phyloP scores from a whole-genome alignment of 2,113 vertebrate genomes.

The Irena cyanogastra region DNA sequence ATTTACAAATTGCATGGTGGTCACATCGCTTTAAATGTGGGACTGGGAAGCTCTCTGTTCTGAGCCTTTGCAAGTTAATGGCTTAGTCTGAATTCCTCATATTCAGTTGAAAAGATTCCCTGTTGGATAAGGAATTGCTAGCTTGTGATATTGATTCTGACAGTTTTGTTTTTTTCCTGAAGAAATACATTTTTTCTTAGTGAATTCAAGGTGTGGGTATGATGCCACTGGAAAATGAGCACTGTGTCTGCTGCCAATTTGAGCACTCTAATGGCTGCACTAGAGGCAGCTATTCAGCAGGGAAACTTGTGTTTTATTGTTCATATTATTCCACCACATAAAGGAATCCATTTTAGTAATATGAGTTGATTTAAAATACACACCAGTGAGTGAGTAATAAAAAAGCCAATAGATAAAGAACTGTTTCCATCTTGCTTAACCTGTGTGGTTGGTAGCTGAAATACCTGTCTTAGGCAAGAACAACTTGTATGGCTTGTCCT shows the following conservation, averaged over 20 bases:
- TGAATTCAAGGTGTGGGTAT: not conserved
- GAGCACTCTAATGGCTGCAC: not conserved
- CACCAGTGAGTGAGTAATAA: not conserved
- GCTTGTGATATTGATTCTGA: not conserved
- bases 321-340: not conserved
- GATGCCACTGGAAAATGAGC: not conserved
- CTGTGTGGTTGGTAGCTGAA: not conserved
- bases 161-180: not conserved
- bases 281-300: not conserved
- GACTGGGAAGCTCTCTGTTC: not conserved
- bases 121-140: not conserved
- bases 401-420: not conserved
- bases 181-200: not conserved
- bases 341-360: not conserved
- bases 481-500: not conserved
- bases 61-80: not conserved
- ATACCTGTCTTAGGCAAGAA: not conserved
- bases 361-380: not conserved
- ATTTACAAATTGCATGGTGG: accelerated
- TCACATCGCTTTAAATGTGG: not conserved
- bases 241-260: not conserved
- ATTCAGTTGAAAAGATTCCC: not conserved
- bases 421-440: not conserved
- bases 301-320: not conserved
- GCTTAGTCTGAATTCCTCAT: not conserved